Conservation (phyloP, 2,888 invertebrate species). For the Orchesellides sinensis region DNA sequence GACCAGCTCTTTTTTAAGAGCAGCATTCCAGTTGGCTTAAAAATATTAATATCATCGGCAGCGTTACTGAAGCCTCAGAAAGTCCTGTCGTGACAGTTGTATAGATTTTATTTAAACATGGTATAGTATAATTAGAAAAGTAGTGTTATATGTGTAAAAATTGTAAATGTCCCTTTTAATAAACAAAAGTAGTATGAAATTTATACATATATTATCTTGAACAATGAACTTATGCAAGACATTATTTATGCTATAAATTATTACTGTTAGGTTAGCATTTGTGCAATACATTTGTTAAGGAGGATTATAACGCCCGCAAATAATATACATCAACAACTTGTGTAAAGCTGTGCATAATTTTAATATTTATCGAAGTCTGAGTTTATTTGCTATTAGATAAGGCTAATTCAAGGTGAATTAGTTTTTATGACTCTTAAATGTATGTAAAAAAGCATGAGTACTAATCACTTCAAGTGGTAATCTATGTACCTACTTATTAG, state of each 20-base stretch:
- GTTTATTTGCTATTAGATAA: conserved; percentile 17
- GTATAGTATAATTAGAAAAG: conserved; percentile 5
- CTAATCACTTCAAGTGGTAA: conserved; percentile 64
- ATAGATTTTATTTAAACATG: too few relatives aligned
- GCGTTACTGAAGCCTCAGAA: background rate
- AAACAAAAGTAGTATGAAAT: conserved; percentile 44
- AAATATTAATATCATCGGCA: background rate
- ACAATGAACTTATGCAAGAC: conserved; percentile 59
- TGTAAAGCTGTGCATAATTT: conserved; percentile 27
- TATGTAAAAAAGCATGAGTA: conserved; percentile 53
- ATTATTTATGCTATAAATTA: conserved; percentile 54
- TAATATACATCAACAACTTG: background rate
- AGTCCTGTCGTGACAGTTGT: conserved; percentile 22
- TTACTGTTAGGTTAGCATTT: conserved; percentile 32
- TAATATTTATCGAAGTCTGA: conserved; percentile 44
- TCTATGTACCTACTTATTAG: conserved; percentile 59
- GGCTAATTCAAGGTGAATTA: conserved; percentile 28
- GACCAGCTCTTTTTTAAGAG: conserved; percentile 43
- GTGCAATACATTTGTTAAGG: conserved; percentile 52
- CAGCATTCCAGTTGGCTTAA: conserved; percentile 49
- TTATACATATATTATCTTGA: conserved; percentile 47
- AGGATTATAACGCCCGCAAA: conserved; percentile 35
- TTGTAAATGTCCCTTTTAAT: conserved; percentile 52
- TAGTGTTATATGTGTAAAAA: conserved; percentile 28
- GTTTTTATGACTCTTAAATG: conserved; percentile 27